A percentile compares a stretch with the other conserved stretches of the same genome.
Conservation (phyloP, 1,140 invertebrate genomes). For the Drosophila lini region DNA sequence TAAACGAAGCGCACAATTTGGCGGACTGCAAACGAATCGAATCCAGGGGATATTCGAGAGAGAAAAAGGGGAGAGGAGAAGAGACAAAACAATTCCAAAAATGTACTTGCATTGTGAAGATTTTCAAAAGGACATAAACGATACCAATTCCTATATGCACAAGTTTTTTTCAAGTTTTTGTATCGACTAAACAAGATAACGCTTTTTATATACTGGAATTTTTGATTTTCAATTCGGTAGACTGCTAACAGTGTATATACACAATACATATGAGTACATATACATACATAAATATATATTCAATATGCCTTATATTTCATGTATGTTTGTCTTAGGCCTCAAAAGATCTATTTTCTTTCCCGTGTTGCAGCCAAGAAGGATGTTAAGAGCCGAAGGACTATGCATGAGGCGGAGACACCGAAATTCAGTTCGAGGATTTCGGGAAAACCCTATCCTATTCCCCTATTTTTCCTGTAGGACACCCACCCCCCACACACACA, state of each 20-base stretch:
- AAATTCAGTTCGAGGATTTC: conserved; percentile 41
- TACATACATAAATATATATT: background rate
- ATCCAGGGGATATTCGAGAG: conserved; percentile 6
- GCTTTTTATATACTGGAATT: no score
- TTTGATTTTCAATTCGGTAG: no score
- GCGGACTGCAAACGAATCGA: conserved; percentile 37
- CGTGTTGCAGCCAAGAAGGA: background rate
- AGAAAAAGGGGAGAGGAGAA: background rate
- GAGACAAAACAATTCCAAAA: background rate
- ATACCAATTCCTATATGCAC: background rate
- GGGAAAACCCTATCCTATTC: conserved; percentile 9
- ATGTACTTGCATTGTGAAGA: no score
- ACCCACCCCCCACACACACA: background rate
- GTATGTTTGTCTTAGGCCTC: background rate
- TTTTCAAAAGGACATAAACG: background rate
- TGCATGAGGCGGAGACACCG: conserved; percentile 57
- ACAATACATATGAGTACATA: background rate
- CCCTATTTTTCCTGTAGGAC: background rate
- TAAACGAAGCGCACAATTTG: conserved; percentile 68
- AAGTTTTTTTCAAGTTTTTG: background rate
- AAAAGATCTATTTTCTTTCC: background rate
- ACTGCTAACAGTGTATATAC: background rate
- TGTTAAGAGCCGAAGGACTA: conserved; percentile 28
- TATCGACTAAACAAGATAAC: background rate
- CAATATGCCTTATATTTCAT: background rate